Evolutionary conservation across 2,113 vertebrate genomes (phyloP).

Genomic region (Muscicapa adusta): DNA sequence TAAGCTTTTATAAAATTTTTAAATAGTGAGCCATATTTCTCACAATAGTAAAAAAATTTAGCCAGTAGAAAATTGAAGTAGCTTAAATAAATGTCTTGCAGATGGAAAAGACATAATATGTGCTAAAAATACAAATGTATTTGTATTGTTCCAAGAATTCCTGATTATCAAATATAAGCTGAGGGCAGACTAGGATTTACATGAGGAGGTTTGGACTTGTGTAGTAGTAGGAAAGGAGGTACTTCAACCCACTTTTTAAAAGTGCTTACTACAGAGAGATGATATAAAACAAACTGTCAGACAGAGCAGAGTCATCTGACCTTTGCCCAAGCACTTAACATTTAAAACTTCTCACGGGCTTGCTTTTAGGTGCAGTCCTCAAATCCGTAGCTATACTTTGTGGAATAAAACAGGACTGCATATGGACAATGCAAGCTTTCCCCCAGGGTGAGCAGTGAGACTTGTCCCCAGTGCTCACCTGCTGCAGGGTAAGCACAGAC

Average conservation of each 20-base stretch:
- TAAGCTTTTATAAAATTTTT: too few species aligned
- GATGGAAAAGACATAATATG: background rate
- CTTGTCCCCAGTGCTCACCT: background rate
- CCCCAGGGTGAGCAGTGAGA: background rate
- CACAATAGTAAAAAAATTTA: background rate
- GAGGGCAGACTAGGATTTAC: background rate
- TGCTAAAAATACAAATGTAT: background rate
- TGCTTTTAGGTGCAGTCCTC: background rate
- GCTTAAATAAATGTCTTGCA: background rate
- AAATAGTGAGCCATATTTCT: too few species aligned
- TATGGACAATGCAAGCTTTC: background rate
- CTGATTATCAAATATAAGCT: background rate
- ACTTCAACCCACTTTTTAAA: background rate
- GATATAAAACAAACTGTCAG: background rate
- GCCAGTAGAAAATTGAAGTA: background rate
- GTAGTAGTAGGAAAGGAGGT: background rate
- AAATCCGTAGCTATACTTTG: background rate
- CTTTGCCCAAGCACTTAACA: background rate
- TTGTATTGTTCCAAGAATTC: constrained; percentile 2
- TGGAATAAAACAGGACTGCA: background rate
- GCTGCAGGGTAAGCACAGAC: background rate
- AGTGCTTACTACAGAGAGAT: background rate
- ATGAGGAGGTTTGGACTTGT: background rate
- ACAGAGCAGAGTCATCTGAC: background rate
- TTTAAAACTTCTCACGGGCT: background rate